Evolutionary conservation across 64 coral and sea anemone genomes (phyloP).

Genomic region (Porites australiensis): DNA sequence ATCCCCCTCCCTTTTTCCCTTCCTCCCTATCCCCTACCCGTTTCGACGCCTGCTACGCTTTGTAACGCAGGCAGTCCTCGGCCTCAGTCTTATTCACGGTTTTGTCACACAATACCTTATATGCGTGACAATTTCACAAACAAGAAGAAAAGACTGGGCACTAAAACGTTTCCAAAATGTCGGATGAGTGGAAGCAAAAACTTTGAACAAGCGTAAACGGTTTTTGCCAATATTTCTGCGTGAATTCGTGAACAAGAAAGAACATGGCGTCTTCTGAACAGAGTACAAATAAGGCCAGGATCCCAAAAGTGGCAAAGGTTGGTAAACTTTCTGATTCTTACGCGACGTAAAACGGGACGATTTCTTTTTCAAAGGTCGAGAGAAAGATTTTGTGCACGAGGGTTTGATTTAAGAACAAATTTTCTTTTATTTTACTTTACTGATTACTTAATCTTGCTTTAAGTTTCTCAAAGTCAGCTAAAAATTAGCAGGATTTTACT

Average conservation of each 20-base stretch:
- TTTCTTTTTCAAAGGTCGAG: neutral
- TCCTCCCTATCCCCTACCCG: too few relatives aligned
- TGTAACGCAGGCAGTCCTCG: too few relatives aligned
- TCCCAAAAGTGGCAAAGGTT: slow-evolving; percentile 83
- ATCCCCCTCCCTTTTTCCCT: too few relatives aligned
- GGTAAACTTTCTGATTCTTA: neutral
- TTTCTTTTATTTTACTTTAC: too few relatives aligned
- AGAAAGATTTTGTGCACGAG: neutral
- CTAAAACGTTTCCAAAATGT: slow-evolving; percentile 53
- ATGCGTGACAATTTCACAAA: too few relatives aligned
- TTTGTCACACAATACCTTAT: too few relatives aligned
- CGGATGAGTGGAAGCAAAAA: neutral
- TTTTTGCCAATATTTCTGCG: neutral
- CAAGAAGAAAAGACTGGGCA: slow-evolving; percentile 9
- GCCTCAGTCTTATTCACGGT: too few relatives aligned
- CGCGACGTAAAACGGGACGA: neutral
- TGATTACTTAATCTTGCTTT: too few relatives aligned
- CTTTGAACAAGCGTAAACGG: neutral
- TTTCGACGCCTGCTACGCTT: too few relatives aligned
- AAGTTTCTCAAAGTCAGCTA: too few relatives aligned
- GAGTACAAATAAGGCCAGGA: slow-evolving; percentile 35
- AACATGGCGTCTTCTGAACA: slow-evolving; percentile 62
- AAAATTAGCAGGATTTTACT: too few relatives aligned
- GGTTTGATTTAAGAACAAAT: neutral
- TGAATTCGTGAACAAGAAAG: neutral